Evolutionary conservation across 2,888 invertebrate genomes (phyloP), one percentile per base, ranked within the genome.

Genomic region (Eupithecia tripunctaria): DNA sequence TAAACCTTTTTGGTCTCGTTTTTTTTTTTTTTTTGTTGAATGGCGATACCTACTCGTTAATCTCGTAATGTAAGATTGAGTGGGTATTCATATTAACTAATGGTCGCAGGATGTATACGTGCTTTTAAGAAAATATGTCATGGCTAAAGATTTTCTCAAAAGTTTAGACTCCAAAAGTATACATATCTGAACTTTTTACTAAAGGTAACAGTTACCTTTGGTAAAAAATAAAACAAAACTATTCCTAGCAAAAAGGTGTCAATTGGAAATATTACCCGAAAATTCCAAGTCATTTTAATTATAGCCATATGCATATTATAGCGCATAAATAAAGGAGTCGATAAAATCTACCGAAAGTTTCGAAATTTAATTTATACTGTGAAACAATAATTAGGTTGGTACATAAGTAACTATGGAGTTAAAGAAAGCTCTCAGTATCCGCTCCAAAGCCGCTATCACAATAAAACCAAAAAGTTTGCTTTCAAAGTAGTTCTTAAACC

Each of bases 11-110:
- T 38, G 27, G 29, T 60, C 63, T 43, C 56, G n/a, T 67, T 38
- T 62, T 70, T 73, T 66, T 68, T 66, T 25, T 67, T 38, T 62
- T 70, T 73, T 66, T 68, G 68, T 25, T 68, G 65, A 47, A 29
- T 63, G n/a, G n/a, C n/a, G 27, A 14, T 36, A 21, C 1, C 2
- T 59, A 59, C 29, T 29, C n/a, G 21, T 29, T 60, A 2, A 60
- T 29, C 18, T 56, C 0, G 25, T 25, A n/a, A 25, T 56, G 1
- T 25, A 21, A 51, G 21, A 21, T 21, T 21, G 10, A 51, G 21
- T 51, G 8, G 7, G n/a, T 51, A 1, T 14, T 41, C 1, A 41
- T 6, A 41, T 18, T n/a, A n/a, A 21, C 18, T 21, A 25, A 25
- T 25, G 25, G 12, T 56, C 56, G 56, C 25, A 56, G 21, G 25